Conservation (phyloP, 1,140 invertebrate genomes). For the Heterodera carotae region DNA sequence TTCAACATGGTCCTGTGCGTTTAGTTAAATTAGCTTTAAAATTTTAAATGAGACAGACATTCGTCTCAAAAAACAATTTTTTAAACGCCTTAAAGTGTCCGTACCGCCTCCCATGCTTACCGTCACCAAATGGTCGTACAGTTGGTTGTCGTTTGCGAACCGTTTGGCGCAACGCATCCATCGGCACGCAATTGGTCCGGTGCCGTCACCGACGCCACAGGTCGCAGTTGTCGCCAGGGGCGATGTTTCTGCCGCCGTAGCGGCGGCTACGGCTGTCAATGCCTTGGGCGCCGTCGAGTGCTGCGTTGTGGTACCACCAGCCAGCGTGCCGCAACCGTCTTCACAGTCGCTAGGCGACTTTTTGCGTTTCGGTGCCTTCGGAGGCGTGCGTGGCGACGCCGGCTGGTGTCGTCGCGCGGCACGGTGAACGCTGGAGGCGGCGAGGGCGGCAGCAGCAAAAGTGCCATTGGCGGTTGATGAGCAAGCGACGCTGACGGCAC, state of each 20-base stretch:
- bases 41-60: too few species aligned
- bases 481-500: too few species aligned
- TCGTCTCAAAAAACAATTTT: neutral
- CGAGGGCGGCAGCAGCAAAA: too few species aligned
- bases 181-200: constrained; percentile 7
- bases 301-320: too few species aligned
- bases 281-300: neutral
- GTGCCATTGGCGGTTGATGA: too few species aligned
- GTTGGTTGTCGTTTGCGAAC: constrained; percentile 14
- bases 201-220: too few species aligned
- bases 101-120: neutral
- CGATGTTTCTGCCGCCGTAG: neutral
- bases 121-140: constrained; percentile 16
- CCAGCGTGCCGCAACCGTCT: too few species aligned
- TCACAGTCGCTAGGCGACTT: too few species aligned
- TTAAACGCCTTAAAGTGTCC: constrained; percentile 3
- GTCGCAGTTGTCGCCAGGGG: neutral
- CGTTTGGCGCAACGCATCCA: constrained; percentile 16
- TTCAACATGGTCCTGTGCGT: constrained; percentile 22
- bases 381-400: neutral
- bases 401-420: too few species aligned
- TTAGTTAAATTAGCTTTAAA: too few species aligned
- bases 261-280: neutral
- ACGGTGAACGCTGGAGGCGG: too few species aligned
- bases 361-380: neutral